These are phyloP conservation scores for Pomacea canaliculata DNA, from an alignment of 2,888 invertebrate species.

Conservation along the genomic window DNA sequence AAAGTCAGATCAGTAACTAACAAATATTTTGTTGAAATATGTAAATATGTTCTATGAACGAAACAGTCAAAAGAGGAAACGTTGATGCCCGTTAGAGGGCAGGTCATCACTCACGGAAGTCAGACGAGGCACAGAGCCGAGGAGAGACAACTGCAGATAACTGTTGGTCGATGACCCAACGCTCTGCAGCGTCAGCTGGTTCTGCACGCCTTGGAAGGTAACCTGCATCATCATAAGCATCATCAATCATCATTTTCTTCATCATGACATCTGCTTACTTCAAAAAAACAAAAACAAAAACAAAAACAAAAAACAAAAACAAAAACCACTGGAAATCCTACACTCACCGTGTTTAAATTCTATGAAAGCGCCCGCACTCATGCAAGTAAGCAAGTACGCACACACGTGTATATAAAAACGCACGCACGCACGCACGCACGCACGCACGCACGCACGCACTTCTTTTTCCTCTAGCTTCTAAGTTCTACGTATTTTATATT, in stretches of 20 bases:
- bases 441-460: not conserved
- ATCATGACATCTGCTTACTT: not conserved
- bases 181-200: not conserved
- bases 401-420: not conserved
- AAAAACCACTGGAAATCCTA: no score
- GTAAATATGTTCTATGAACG: no score
- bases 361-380: no score
- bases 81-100: no score
- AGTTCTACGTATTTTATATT: not conserved
- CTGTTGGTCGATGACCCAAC: not conserved
- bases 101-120: not conserved
- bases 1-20: no score
- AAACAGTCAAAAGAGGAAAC: no score
- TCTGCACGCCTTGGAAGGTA: conserved; percentile 21
- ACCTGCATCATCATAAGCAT: conserved; percentile 8
- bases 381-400: not conserved
- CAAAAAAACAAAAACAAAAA: not conserved
- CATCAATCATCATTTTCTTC: no score
- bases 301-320: not conserved
- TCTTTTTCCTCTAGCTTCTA: not conserved
- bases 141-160: conserved; percentile 16
- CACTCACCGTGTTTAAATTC: no score
- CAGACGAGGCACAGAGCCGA: conserved; percentile 1
- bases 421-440: not conserved
- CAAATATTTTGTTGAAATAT: no score